A percentile compares a stretch with the other conserved stretches of the same genome.
phyloP scores from a whole-genome alignment of 2,888 invertebrate genomes.

The Pasiphila rectangulata region DNA sequence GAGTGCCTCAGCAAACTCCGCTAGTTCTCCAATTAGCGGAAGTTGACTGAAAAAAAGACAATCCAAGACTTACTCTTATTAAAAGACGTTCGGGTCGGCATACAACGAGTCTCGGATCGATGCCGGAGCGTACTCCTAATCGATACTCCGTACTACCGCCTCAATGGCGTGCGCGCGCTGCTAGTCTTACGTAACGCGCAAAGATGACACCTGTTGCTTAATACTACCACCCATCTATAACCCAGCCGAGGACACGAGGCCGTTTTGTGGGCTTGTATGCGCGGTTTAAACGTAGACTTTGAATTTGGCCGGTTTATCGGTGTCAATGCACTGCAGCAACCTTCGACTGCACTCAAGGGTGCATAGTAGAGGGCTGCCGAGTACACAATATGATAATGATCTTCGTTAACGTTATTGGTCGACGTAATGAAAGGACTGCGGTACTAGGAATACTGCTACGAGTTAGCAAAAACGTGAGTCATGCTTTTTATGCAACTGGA shows the following conservation, averaged over 20 bases:
- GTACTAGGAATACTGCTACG: slow-evolving; percentile 4
- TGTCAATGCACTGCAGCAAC: slow-evolving; percentile 77
- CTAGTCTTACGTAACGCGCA: slow-evolving; percentile 72
- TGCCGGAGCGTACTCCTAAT: slow-evolving; percentile 64
- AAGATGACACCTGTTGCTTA: slow-evolving; percentile 71
- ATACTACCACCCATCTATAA: slow-evolving; percentile 71
- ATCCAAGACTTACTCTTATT: slow-evolving; percentile 52
- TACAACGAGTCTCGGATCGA: slow-evolving; percentile 61
- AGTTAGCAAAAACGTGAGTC: background rate
- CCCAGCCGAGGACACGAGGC: slow-evolving; percentile 47
- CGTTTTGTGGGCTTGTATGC: slow-evolving; percentile 36
- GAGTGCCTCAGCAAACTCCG: slow-evolving; percentile 22
- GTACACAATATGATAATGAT: slow-evolving; percentile 67
- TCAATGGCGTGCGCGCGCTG: slow-evolving; percentile 77
- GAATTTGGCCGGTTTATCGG: slow-evolving; percentile 56
- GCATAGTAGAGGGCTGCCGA: slow-evolving; percentile 64
- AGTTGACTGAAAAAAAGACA: slow-evolving; percentile 42
- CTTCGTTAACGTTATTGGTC: slow-evolving; percentile 65
- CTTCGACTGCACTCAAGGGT: slow-evolving; percentile 79
- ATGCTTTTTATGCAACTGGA: too few species aligned
- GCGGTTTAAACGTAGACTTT: slow-evolving; percentile 30
- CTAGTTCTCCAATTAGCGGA: slow-evolving; percentile 37
- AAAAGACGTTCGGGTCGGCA: slow-evolving; percentile 58
- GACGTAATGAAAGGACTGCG: slow-evolving; percentile 43
- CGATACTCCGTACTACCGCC: slow-evolving; percentile 71